Evolutionary conservation across 2,888 invertebrate genomes (phyloP).

Genomic region (Cryptocephalus moraei): DNA sequence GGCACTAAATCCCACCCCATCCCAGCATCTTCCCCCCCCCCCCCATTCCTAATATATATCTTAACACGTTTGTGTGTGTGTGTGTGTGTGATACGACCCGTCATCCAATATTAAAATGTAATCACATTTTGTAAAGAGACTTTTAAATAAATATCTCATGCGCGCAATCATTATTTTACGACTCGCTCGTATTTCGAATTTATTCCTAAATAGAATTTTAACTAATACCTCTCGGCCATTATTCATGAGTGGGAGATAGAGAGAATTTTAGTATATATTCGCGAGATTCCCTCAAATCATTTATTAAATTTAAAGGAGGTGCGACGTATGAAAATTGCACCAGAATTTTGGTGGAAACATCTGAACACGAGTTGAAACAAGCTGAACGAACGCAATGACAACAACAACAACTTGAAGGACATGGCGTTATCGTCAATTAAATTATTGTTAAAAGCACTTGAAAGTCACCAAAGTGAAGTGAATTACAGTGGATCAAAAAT

Average conservation of each 20-base stretch:
- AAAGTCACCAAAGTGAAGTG: no score
- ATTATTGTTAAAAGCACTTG: no score
- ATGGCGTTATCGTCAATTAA: no score
- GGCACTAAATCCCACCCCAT: no score
- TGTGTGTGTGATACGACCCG: constrained; percentile 3
- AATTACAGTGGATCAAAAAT: no score
- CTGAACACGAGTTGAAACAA: background rate
- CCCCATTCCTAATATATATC: no score
- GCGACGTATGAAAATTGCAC: no score
- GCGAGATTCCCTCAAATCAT: background rate
- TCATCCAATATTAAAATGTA: constrained; percentile 35
- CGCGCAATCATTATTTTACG: constrained; percentile 16
- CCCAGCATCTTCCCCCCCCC: no score
- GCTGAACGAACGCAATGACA: no score
- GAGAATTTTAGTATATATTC: background rate
- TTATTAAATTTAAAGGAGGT: no score
- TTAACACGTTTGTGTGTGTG: no score
- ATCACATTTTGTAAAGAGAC: constrained; percentile 33
- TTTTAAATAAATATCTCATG: constrained; percentile 24
- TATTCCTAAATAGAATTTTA: constrained; percentile 23
- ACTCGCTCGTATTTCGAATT: constrained; percentile 19
- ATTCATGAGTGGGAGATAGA: background rate
- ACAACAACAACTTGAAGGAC: no score
- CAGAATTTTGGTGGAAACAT: background rate
- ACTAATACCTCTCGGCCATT: constrained; percentile 13